Evolutionary conservation across 2,888 invertebrate species (phyloP).

Genomic region (Torymus aiolomorphi): DNA sequence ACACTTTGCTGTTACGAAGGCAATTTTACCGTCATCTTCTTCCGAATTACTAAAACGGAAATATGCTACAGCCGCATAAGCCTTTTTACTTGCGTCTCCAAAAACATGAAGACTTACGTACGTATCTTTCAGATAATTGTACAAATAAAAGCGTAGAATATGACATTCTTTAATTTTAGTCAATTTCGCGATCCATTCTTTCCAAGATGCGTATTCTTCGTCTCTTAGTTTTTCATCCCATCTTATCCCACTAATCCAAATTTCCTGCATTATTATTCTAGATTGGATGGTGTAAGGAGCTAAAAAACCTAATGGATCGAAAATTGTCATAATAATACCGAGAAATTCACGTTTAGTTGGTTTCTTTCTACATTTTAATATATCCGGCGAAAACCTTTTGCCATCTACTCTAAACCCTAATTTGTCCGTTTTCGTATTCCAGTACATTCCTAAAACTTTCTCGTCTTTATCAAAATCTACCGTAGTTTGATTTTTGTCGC

Average conservation of each 20-base stretch:
- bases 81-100: constrained; percentile 62
- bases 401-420: constrained; percentile 56
- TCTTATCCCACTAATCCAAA: constrained; percentile 53
- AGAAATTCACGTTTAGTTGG: constrained; percentile 60
- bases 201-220: constrained; percentile 48
- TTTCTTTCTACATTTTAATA: constrained; percentile 36
- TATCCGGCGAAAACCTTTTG: constrained; percentile 47
- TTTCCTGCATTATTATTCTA: constrained; percentile 59
- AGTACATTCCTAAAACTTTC: no score
- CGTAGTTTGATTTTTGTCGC: no score
- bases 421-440: constrained; percentile 52
- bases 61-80: no score
- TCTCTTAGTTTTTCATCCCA: constrained; percentile 53
- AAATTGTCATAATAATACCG: constrained; percentile 66
- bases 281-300: constrained; percentile 57
- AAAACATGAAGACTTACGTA: constrained; percentile 60
- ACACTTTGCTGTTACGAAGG: constrained; percentile 45
- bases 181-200: constrained; percentile 57
- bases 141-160: constrained; percentile 52
- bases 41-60: neutral
- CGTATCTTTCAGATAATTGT: constrained; percentile 1
- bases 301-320: constrained; percentile 61
- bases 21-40: neutral
- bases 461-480: no score
- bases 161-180: constrained; percentile 28